phyloP scores from a whole-genome alignment of 92 coral and sea anemone genomes.

The Epizoanthus scotinus region DNA sequence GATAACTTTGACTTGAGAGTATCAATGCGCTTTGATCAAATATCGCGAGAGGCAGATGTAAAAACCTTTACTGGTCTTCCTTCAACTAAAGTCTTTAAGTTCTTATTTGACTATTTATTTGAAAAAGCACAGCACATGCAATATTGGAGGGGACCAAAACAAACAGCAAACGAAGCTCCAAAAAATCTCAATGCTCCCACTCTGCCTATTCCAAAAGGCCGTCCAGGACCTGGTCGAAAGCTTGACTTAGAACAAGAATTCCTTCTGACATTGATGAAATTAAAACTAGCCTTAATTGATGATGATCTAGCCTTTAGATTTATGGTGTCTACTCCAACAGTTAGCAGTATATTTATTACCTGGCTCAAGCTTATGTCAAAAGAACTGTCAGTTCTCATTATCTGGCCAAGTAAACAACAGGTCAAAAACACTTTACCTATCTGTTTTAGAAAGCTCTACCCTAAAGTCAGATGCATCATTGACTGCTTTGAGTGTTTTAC shows the following conservation, averaged over 20 bases:
- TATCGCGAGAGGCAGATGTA: constrained; percentile 15
- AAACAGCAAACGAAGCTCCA: not conserved
- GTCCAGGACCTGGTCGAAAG: constrained; percentile 23
- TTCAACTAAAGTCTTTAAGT: constrained; percentile 7
- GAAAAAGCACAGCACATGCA: constrained; percentile 18
- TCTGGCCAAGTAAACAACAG: constrained; percentile 33
- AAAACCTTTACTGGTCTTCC: constrained; percentile 32
- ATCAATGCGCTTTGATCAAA: not conserved
- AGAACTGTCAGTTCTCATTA: constrained; percentile 22
- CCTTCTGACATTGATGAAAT: not conserved
- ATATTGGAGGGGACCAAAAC: constrained; percentile 7
- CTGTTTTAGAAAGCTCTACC: constrained; percentile 29
- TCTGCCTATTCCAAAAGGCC: no score
- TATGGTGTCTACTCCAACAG: not conserved
- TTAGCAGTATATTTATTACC: constrained; percentile 12
- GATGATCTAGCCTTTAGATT: constrained; percentile 10
- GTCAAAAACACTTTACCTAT: constrained; percentile 24
- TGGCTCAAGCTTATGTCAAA: constrained; percentile 34
- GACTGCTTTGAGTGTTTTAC: constrained; percentile 43
- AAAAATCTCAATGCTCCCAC: no score
- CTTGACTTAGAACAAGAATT: constrained; percentile 17
- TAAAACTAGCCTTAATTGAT: not conserved
- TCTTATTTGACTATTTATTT: not conserved
- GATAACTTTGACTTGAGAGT: no score
- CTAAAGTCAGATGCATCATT: constrained; percentile 32